phyloP scores from a whole-genome alignment of 2,113 vertebrate species.

The Stegostoma tigrinum region DNA sequence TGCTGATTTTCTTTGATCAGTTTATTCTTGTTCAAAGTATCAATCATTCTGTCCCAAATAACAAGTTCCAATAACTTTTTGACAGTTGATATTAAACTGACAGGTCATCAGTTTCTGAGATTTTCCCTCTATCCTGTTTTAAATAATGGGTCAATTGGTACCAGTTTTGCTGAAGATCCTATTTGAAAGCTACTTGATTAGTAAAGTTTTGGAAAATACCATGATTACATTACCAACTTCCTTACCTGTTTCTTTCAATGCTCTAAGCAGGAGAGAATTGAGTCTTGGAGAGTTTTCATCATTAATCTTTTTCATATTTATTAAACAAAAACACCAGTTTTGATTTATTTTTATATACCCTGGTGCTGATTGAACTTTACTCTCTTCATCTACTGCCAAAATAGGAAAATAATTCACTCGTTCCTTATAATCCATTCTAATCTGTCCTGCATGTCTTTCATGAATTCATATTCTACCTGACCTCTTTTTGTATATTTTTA shows the following conservation, averaged over 20 bases:
- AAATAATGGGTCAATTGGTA: neutral
- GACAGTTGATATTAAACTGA: too few relatives aligned
- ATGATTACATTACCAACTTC: neutral
- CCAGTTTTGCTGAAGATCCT: too few relatives aligned
- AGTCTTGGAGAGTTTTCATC: neutral
- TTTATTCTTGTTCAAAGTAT: neutral
- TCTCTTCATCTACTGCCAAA: neutral
- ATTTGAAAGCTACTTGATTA: neutral
- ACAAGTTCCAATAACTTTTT: neutral
- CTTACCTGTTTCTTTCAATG: neutral
- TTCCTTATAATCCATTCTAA: too few relatives aligned
- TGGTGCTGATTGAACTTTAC: neutral
- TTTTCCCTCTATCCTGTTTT: neutral
- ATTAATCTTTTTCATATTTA: neutral
- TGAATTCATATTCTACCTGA: neutral
- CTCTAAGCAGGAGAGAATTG: neutral
- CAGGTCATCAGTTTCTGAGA: neutral
- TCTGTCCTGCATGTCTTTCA: neutral
- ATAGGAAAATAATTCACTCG: neutral
- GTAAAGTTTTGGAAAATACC: neutral
- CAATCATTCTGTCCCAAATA: neutral
- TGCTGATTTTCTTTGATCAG: neutral
- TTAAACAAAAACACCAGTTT: neutral
- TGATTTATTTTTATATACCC: neutral
- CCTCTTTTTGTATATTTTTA: neutral